Evolutionary conservation across 2,888 invertebrate genomes (phyloP).

Genomic region (Onchidella celtica): DNA sequence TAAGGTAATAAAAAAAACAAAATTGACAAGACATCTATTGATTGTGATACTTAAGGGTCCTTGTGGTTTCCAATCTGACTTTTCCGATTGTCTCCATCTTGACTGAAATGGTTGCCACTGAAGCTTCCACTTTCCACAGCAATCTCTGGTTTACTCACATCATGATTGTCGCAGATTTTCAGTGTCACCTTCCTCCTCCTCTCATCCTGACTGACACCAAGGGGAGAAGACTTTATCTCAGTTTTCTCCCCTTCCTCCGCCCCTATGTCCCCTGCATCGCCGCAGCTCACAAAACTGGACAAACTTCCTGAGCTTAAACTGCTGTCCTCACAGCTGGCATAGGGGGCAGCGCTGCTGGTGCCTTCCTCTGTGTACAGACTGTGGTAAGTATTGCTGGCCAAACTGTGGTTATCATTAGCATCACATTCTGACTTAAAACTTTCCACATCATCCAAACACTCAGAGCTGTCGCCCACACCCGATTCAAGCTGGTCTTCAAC

Average conservation of each 20-base stretch:
- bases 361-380: slow-evolving; percentile 25
- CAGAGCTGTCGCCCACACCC: not conserved
- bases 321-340: slow-evolving; percentile 16
- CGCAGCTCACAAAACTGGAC: slow-evolving; percentile 45
- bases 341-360: slow-evolving; percentile 3
- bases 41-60: too few species aligned
- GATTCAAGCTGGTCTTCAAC: slow-evolving; percentile 33
- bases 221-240: not conserved
- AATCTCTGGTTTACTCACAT: slow-evolving; percentile 16
- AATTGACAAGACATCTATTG: too few species aligned
- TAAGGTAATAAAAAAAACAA: too few species aligned
- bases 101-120: slow-evolving; percentile 28
- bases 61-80: too few species aligned
- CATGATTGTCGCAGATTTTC: not conserved
- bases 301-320: slow-evolving; percentile 32
- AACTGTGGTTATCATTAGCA: slow-evolving; percentile 14
- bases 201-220: not conserved
- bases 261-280: not conserved
- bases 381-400: slow-evolving; percentile 22
- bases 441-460: slow-evolving; percentile 10
- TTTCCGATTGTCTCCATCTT: not conserved
- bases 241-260: not conserved
- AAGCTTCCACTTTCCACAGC: slow-evolving; percentile 39
- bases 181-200: not conserved
- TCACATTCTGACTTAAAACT: slow-evolving; percentile 28